Percentiles rank a stretch among this genome's conserved stretches.
These are phyloP conservation scores for Eudyptes chrysolophus DNA, from an alignment of 2,113 vertebrate genomes.

Conservation along the genomic window DNA sequence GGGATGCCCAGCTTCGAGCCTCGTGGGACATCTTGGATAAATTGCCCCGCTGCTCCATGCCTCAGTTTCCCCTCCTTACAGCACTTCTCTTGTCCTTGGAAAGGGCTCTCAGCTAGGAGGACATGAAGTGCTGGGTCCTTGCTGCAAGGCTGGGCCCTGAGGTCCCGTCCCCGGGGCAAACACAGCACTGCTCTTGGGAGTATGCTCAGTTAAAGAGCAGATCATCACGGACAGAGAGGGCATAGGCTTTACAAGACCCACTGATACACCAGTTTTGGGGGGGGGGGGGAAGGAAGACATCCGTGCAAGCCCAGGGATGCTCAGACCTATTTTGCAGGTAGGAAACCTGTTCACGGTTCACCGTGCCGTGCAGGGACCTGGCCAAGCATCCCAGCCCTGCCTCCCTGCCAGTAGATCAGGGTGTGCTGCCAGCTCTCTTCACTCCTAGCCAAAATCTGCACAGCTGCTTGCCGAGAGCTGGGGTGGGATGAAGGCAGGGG, in stretches of 20 bases:
- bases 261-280: too few relatives aligned
- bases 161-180: not conserved
- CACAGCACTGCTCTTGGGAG: not conserved
- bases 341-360: not conserved
- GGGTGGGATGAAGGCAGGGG: not conserved
- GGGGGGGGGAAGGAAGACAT: too few relatives aligned
- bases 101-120: not conserved
- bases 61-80: not conserved
- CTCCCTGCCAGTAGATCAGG: not conserved
- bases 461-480: not conserved
- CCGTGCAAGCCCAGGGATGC: not conserved
- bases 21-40: not conserved
- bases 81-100: not conserved
- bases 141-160: too few relatives aligned
- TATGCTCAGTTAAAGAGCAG: fast-evolving
- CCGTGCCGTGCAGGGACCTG: fast-evolving
- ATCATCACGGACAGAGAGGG: not conserved
- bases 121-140: not conserved
- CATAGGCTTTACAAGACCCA: not conserved
- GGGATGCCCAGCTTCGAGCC: not conserved
- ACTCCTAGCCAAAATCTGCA: not conserved
- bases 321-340: not conserved
- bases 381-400: not conserved
- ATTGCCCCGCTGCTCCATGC: not conserved
- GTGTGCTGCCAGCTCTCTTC: too few relatives aligned